phyloP scores from a whole-genome alignment of 2,797 vertebrate species.

The Dendrocincla fuliginosa region DNA sequence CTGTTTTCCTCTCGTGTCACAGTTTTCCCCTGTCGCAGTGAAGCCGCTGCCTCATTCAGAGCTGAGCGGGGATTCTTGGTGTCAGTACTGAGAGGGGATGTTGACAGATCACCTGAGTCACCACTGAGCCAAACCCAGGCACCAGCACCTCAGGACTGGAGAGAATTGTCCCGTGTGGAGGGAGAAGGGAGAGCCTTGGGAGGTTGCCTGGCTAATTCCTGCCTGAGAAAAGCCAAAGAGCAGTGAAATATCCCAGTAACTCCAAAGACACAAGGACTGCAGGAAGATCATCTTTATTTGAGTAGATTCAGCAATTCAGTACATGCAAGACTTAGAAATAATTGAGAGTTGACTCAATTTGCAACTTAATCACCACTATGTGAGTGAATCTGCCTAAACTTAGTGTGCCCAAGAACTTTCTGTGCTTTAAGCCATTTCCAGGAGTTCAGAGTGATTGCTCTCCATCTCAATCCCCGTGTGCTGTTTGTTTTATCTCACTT shows the following conservation, averaged over 20 bases:
- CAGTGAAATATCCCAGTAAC: neutral
- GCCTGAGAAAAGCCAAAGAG: neutral
- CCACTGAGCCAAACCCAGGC: neutral
- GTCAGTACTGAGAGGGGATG: neutral
- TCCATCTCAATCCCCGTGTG: neutral
- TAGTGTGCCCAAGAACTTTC: neutral
- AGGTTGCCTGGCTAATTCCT: neutral
- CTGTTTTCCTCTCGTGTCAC: neutral
- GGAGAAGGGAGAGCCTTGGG: neutral
- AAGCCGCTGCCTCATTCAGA: neutral
- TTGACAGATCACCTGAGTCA: neutral
- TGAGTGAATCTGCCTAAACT: neutral
- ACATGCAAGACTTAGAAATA: neutral
- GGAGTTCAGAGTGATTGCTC: neutral
- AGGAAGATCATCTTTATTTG: constrained; percentile 39
- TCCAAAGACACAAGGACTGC: neutral
- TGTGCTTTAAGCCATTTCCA: neutral
- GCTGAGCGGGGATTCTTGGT: neutral
- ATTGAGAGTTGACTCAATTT: neutral
- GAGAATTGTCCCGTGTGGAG: neutral
- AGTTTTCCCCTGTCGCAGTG: neutral
- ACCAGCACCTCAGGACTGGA: neutral
- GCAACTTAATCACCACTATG: neutral
- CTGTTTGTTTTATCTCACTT: neutral
- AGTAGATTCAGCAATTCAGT: neutral